Evolutionary conservation across 2,797 vertebrate genomes (phyloP).

Genomic region (Lutjanus argentimaculatus): DNA sequence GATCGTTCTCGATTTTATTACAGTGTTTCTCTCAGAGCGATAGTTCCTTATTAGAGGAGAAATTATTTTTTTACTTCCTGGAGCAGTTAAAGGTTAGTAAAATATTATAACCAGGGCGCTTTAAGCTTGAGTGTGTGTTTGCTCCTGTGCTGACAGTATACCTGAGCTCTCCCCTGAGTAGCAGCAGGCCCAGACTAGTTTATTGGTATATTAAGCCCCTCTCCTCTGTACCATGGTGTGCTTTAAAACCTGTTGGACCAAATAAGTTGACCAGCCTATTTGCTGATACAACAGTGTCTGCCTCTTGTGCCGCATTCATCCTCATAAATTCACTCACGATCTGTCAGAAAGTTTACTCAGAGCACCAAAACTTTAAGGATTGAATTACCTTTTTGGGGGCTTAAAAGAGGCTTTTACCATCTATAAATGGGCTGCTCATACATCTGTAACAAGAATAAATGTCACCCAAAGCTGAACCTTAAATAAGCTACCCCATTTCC

Average conservation of each 20-base stretch:
- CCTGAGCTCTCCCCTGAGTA: slow-evolving; percentile 38
- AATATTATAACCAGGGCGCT: slow-evolving; percentile 66
- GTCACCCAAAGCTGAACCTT: slow-evolving; percentile 51
- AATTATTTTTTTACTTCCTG: slow-evolving; percentile 74
- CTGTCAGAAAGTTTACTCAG: slow-evolving; percentile 59
- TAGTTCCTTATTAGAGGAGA: slow-evolving; percentile 72
- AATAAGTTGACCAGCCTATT: slow-evolving; percentile 58
- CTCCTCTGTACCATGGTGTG: slow-evolving; percentile 42
- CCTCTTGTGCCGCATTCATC: slow-evolving; percentile 57
- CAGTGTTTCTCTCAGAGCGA: slow-evolving; percentile 67
- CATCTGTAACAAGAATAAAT: slow-evolving; percentile 63
- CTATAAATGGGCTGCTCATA: slow-evolving; percentile 16
- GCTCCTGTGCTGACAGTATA: slow-evolving; percentile 44
- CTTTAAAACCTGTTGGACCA: slow-evolving; percentile 64
- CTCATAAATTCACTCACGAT: slow-evolving; percentile 57
- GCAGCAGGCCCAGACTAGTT: slow-evolving; percentile 50
- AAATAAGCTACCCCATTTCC: slow-evolving; percentile 51
- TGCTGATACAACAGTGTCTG: slow-evolving; percentile 59
- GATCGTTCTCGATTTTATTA: slow-evolving; percentile 70
- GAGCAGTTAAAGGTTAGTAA: slow-evolving; percentile 77
- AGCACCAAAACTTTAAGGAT: slow-evolving; percentile 46
- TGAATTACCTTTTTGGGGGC: slow-evolving; percentile 34
- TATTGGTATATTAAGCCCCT: slow-evolving; percentile 54
- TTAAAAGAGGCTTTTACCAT: slow-evolving; percentile 40
- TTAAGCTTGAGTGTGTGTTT: slow-evolving; percentile 33